These are phyloP conservation scores for Melanogrammus aeglefinus DNA, from an alignment of 2,797 vertebrate genomes.

Conservation along the genomic window DNA sequence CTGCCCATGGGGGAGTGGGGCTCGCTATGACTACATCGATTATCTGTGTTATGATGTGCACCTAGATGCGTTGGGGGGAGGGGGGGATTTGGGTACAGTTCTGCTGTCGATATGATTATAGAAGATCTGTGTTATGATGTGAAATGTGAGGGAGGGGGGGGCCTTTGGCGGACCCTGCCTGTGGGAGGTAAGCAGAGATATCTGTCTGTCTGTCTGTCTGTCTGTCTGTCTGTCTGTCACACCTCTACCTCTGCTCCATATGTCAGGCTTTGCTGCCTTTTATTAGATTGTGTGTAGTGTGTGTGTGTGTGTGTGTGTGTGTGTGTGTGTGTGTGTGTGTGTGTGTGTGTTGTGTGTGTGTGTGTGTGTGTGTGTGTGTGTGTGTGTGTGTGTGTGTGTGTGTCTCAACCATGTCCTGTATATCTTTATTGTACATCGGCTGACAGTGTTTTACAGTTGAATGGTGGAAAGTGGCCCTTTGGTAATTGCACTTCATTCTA, in stretches of 20 bases:
- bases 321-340: conserved; percentile 29
- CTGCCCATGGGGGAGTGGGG: background rate
- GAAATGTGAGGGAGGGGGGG: too few species aligned
- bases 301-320: conserved; percentile 30
- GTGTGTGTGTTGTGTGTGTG: conserved; percentile 34
- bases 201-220: conserved; percentile 12
- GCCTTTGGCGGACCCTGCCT: too few species aligned
- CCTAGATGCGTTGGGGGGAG: too few species aligned
- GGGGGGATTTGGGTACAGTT: background rate
- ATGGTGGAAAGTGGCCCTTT: too few species aligned
- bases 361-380: conserved; percentile 30
- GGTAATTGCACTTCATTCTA: too few species aligned
- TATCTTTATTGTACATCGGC: background rate
- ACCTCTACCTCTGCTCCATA: conserved; percentile 7
- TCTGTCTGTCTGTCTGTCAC: conserved; percentile 10
- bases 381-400: conserved; percentile 31
- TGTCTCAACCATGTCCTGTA: background rate
- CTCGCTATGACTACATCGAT: too few species aligned
- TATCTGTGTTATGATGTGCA: too few species aligned
- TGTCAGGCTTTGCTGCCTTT: conserved; percentile 3
- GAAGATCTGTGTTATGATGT: too few species aligned
- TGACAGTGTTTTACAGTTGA: background rate
- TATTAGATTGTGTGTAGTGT: conserved; percentile 23
- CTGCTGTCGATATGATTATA: too few species aligned
- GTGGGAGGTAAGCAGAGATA: background rate